A percentile compares a stretch with the other conserved stretches of the same genome.
These are phyloP conservation scores for Anodontia alba DNA, from an alignment of 2,888 invertebrate species.

Conservation along the genomic window DNA sequence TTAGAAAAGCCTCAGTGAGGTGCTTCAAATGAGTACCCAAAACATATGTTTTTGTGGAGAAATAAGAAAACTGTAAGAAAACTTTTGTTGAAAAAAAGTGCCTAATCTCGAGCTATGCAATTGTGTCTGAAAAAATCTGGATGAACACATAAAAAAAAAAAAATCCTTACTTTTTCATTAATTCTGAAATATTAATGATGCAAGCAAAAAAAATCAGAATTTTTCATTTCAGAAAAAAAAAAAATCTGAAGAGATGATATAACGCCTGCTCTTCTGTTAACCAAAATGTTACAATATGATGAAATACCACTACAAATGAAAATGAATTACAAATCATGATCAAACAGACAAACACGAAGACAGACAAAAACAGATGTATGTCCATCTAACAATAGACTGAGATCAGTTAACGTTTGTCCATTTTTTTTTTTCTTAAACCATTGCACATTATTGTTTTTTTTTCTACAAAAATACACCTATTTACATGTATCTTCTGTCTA, in stretches of 20 bases:
- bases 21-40: neutral
- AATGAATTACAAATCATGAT: neutral
- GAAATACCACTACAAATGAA: no score
- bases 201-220: no score
- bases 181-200: no score
- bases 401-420: constrained; percentile 8
- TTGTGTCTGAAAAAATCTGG: no score
- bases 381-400: constrained; percentile 1
- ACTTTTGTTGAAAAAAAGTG: no score
- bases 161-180: no score
- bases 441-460: constrained; percentile 6
- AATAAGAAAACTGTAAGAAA: neutral
- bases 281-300: no score
- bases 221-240: no score
- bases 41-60: neutral
- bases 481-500: constrained; percentile 33
- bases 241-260: no score
- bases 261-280: no score
- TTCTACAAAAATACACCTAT: constrained; percentile 62
- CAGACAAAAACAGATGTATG: neutral
- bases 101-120: no score
- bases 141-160: no score
- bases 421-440: neutral
- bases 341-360: neutral
- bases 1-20: neutral